Evolutionary conservation across 2,888 invertebrate genomes (phyloP).

Genomic region (Heterodera filipjevi): DNA sequence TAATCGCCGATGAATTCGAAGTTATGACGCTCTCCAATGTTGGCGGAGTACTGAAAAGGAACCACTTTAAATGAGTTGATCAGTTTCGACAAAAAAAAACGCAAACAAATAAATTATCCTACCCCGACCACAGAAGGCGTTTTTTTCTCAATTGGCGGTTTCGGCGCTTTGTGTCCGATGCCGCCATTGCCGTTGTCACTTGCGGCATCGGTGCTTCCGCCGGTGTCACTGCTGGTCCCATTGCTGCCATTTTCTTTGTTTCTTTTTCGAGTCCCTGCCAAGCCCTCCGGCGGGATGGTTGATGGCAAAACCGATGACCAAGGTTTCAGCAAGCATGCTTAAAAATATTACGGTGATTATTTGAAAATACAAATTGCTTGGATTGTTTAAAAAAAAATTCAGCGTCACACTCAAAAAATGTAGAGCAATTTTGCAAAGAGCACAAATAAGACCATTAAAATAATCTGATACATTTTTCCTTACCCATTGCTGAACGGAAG

Average conservation of each 20-base stretch:
- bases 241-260: conserved; percentile 28
- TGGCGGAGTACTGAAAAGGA: conserved; percentile 36
- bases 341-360: no score
- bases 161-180: conserved; percentile 11
- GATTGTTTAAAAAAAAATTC: background rate
- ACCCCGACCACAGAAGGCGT: conserved; percentile 42
- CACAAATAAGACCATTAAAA: no score
- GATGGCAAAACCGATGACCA: conserved; percentile 37
- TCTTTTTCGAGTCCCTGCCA: background rate
- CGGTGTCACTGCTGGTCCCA: conserved; percentile 1
- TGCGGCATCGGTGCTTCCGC: background rate
- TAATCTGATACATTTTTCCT: background rate
- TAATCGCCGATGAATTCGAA: conserved; percentile 51
- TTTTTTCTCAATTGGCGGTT: no score
- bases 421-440: no score
- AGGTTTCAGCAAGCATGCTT: conserved; percentile 21
- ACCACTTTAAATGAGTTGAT: background rate
- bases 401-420: no score
- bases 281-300: conserved; percentile 39
- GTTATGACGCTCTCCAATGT: conserved; percentile 31
- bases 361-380: no score
- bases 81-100: background rate
- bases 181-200: conserved; percentile 16
- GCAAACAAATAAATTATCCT: background rate
- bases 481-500: conserved; percentile 26